Conservation (phyloP, 2,888 invertebrate species). For the Eremobia ochroleuca region DNA sequence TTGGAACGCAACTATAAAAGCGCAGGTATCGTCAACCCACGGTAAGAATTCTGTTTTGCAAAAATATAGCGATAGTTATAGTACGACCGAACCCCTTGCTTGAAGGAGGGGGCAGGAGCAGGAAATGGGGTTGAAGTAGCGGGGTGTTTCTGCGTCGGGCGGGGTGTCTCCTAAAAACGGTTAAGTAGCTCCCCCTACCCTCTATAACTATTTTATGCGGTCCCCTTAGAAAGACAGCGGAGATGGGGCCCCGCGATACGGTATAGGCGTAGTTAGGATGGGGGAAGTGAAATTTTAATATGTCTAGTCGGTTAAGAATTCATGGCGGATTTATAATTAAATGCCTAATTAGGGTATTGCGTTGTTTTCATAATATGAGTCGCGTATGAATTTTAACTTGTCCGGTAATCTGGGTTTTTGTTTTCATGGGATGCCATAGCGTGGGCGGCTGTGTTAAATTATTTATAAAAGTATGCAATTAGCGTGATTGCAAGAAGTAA, state of each 20-base stretch:
- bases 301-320: slow-evolving; percentile 90
- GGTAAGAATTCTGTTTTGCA: slow-evolving; percentile 89
- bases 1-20: slow-evolving; percentile 83
- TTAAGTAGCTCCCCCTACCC: slow-evolving; percentile 90
- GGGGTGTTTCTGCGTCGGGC: slow-evolving; percentile 86
- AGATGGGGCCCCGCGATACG: slow-evolving; percentile 88
- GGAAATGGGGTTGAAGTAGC: slow-evolving; percentile 88
- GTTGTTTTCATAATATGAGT: slow-evolving; percentile 81
- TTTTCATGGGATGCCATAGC: slow-evolving; percentile 61
- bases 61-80: slow-evolving; percentile 90
- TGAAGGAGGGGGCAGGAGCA: slow-evolving; percentile 80
- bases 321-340: slow-evolving; percentile 90
- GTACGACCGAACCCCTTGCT: slow-evolving; percentile 72
- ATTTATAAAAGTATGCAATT: slow-evolving; percentile 51
- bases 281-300: slow-evolving; percentile 90
- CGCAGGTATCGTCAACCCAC: slow-evolving; percentile 89
- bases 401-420: slow-evolving; percentile 69
- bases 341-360: slow-evolving; percentile 88
- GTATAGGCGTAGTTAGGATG: slow-evolving; percentile 82
- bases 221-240: slow-evolving; percentile 91
- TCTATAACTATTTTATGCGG: slow-evolving; percentile 91
- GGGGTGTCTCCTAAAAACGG: slow-evolving; percentile 91
- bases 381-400: slow-evolving; percentile 80
- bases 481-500: slow-evolving; percentile 25
- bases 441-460: slow-evolving; percentile 34